Evolutionary conservation across 2,888 invertebrate species (phyloP).

Genomic region (Drosophila neonasuta): DNA sequence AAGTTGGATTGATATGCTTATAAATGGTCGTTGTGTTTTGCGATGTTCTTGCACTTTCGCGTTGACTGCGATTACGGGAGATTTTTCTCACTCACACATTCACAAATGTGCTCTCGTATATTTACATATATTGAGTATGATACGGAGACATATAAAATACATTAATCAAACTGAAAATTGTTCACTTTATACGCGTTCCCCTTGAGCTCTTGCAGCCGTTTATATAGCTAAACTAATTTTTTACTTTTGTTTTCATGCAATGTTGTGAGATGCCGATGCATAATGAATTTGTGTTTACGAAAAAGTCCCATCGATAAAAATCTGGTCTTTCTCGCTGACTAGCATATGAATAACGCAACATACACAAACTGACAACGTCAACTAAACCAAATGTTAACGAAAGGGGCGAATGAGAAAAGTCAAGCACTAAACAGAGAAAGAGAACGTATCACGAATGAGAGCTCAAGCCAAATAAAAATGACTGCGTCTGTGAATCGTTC

Average conservation of each 20-base stretch:
- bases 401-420: slow-evolving; percentile 45
- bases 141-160: slow-evolving; percentile 23
- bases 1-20: slow-evolving; percentile 42
- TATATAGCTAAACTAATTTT: slow-evolving; percentile 18
- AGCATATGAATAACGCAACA: slow-evolving; percentile 63
- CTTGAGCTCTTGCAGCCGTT: slow-evolving; percentile 24
- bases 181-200: slow-evolving; percentile 49
- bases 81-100: slow-evolving; percentile 18
- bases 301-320: slow-evolving; percentile 66
- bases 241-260: slow-evolving; percentile 34
- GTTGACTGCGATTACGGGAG: slow-evolving; percentile 47
- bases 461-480: slow-evolving; percentile 26
- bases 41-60: slow-evolving; percentile 38
- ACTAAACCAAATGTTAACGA: slow-evolving; percentile 49
- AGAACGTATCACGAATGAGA: slow-evolving; percentile 21
- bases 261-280: slow-evolving; percentile 27
- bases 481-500: slow-evolving; percentile 10
- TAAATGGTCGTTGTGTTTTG: slow-evolving; percentile 57
- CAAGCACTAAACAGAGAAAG: slow-evolving; percentile 11
- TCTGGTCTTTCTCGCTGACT: slow-evolving; percentile 47
- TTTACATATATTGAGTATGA: not conserved
- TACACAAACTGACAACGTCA: slow-evolving; percentile 59
- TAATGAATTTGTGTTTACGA: slow-evolving; percentile 52
- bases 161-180: slow-evolving; percentile 32
- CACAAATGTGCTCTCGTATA: slow-evolving; percentile 4